Percentiles rank a stretch among this genome's conserved stretches.
These are phyloP conservation scores for Octodon degus DNA, from an alignment of 2,113 vertebrate species.

Conservation along the genomic window DNA sequence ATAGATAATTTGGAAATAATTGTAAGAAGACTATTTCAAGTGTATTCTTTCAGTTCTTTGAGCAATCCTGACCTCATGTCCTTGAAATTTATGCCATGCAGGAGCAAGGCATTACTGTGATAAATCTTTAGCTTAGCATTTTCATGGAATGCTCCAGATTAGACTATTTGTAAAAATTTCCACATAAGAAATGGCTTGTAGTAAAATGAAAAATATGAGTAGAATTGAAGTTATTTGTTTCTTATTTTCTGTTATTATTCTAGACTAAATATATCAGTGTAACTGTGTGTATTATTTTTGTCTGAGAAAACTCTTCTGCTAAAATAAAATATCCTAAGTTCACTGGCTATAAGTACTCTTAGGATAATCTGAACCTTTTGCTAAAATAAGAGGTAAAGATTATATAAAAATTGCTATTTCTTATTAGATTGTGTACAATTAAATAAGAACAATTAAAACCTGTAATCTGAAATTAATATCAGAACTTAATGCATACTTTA, in stretches of 20 bases:
- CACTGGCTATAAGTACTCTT: constrained; percentile 80
- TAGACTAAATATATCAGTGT: constrained; percentile 73
- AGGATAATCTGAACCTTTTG: constrained; percentile 74
- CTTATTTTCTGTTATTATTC: constrained; percentile 81
- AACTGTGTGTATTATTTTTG: constrained; percentile 82
- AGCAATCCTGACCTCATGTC: constrained; percentile 65
- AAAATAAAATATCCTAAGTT: constrained; percentile 81
- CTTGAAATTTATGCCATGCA: constrained; percentile 60
- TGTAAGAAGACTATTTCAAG: constrained; percentile 70
- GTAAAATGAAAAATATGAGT: constrained; percentile 79
- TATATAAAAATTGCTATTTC: constrained; percentile 62
- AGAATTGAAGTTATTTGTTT: constrained; percentile 79
- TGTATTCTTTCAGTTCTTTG: constrained; percentile 67
- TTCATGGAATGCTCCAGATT: constrained; percentile 70
- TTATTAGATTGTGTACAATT: constrained; percentile 63
- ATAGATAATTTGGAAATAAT: constrained; percentile 57
- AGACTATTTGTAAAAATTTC: constrained; percentile 74
- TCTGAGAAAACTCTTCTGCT: constrained; percentile 81
- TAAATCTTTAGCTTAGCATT: constrained; percentile 8
- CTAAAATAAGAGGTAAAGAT: constrained; percentile 72
- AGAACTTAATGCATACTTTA: constrained; percentile 59
- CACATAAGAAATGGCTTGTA: constrained; percentile 64
- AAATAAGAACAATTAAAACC: constrained; percentile 82
- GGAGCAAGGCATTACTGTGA: constrained; percentile 67
- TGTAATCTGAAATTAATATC: constrained; percentile 62